Percentiles rank a stretch among this genome's conserved stretches.
phyloP scores from a whole-genome alignment of 2,888 invertebrate genomes.

The Pammene fasciana region DNA sequence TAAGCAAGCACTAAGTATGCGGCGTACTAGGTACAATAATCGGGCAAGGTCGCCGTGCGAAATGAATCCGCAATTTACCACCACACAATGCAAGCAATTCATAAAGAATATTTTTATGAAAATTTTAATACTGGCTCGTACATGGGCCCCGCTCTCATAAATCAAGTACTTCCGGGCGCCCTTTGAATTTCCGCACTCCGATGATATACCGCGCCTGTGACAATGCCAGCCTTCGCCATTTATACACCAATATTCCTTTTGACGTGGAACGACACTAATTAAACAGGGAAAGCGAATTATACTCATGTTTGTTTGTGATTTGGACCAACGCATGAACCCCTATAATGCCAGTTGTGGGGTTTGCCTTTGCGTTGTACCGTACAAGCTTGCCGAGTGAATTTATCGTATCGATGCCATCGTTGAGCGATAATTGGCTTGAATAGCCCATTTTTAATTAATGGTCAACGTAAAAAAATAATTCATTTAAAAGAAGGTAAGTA shows the following conservation, averaged over 20 bases:
- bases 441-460: constrained; percentile 12
- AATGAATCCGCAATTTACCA: constrained; percentile 43
- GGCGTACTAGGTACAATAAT: constrained; percentile 1
- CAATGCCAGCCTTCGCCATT: constrained; percentile 66
- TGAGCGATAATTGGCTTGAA: constrained; percentile 16
- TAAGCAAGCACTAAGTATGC: constrained; percentile 6
- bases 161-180: constrained; percentile 78
- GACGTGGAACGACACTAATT: constrained; percentile 68
- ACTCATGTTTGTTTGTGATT: constrained; percentile 45
- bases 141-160: constrained; percentile 71
- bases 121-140: constrained; percentile 75
- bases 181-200: constrained; percentile 74
- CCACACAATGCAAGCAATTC: constrained; percentile 60
- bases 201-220: constrained; percentile 75
- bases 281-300: constrained; percentile 55
- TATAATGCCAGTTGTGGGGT: constrained; percentile 40
- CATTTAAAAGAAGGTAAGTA: background rate
- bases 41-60: constrained; percentile 35
- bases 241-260: constrained; percentile 73
- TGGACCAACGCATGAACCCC: constrained; percentile 33
- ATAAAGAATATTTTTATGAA: constrained; percentile 77
- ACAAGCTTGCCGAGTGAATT: constrained; percentile 31
- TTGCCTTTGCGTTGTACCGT: constrained; percentile 34
- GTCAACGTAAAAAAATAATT: background rate
- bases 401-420: constrained; percentile 3